Base-by-base conservation (phyloP, 2,113 vertebrate species). In the Aythya baeri region DNA sequence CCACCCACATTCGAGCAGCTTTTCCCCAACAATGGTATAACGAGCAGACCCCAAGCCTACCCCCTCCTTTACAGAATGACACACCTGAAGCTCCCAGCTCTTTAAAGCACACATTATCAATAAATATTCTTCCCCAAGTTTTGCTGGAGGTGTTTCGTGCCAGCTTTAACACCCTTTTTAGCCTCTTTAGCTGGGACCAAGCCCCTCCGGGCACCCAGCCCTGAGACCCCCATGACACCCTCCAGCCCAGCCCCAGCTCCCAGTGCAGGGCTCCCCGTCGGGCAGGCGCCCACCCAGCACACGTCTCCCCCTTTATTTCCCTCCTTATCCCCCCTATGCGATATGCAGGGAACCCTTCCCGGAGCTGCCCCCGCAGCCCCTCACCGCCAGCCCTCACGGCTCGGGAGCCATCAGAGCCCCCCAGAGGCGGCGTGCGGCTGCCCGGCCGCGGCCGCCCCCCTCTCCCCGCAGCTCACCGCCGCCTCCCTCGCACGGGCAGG, bases 171-270 rank as follows among this genome's bases (percentile, higher is more conserved):
- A 44, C 5, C 16, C 3, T 18, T 2, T 16, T 9, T 17, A 17
- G 49, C 52, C 41, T 49, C 10, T 23, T 36, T 3, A 17, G 8
- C 1, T 0, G 1, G 3, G 2, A 8, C 25, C 10, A 32, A 2
- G 0, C 2, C 14, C 14, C 49, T 34, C 22, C 49, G 22, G 2
- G 4, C 22, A 11, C 50, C 6, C 36, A 9, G 52, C 52, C 13
- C 17, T 17, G 6, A 11, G 66, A 50, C 22, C 22, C 50, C 50
- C 50, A 16, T 21, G 49, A 17, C 44, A 46, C 44, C 50, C 50
- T 12, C 23, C 23, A 25, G 4, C 23, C 12, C 46, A 46, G 6
- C 14, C 54, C 71, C 71, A 29, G 23, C 46, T 29, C 26, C 26
- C 26, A 8, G 5, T 7, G 14, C 26, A 5, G 52, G 14, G 52